phyloP scores from a whole-genome alignment of 2,113 vertebrate species.

The Trogon surrucura region DNA sequence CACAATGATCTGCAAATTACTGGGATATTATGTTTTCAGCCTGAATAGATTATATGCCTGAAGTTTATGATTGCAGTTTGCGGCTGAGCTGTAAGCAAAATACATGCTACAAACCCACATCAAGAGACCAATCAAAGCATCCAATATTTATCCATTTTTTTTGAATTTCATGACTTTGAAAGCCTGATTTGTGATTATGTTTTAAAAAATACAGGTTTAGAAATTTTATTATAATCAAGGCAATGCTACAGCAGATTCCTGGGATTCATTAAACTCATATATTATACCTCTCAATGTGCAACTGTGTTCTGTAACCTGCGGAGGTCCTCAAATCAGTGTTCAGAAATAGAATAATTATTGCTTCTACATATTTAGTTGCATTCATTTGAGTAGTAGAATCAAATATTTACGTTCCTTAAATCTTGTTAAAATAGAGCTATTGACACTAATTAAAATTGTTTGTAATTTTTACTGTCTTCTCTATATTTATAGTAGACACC shows the following conservation, averaged over 20 bases:
- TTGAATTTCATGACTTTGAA: fast-evolving
- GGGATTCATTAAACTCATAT: neutral
- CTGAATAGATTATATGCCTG: neutral
- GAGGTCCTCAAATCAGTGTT: neutral
- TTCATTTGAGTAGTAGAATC: neutral
- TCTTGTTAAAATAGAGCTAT: neutral
- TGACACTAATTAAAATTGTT: conserved; percentile 7
- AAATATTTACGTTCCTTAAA: neutral
- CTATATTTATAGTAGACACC: neutral
- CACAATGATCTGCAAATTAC: neutral
- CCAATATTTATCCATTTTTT: neutral
- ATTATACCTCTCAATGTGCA: neutral
- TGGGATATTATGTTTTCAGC: neutral
- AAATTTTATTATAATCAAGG: neutral
- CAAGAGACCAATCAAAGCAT: neutral
- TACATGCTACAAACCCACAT: neutral
- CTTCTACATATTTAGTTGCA: neutral
- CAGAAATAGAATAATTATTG: neutral
- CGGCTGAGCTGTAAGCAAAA: neutral
- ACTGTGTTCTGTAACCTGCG: neutral
- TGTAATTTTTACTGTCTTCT: neutral
- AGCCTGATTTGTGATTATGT: neutral
- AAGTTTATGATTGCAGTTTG: neutral
- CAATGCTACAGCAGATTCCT: neutral
- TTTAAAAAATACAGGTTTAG: neutral